Percentiles rank a stretch among this genome's conserved stretches.
phyloP scores from a whole-genome alignment of 2,113 vertebrate species.

The Colaptes auratus region DNA sequence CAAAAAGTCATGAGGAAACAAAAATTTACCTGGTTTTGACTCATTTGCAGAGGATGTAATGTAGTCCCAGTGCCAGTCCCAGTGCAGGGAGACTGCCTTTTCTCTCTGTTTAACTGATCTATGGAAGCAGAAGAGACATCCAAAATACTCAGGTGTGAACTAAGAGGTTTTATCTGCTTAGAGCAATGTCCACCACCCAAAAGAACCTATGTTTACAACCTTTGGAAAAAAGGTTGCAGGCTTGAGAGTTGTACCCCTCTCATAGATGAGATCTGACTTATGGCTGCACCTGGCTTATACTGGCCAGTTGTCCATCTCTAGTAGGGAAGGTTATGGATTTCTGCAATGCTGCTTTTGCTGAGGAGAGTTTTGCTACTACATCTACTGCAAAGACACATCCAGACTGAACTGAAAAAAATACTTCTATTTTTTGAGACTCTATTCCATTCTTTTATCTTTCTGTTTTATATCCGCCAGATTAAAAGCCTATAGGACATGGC shows the following conservation, averaged over 20 bases:
- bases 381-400: background rate
- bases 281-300: background rate
- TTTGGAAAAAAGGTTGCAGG: background rate
- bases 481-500: background rate
- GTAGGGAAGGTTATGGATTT: background rate
- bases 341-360: background rate
- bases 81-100: background rate
- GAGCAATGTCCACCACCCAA: background rate
- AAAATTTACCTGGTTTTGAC: background rate
- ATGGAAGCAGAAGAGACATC: background rate
- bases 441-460: background rate
- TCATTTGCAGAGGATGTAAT: background rate
- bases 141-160: background rate
- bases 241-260: background rate
- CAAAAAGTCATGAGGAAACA: background rate
- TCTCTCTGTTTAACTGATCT: background rate
- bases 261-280: background rate
- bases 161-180: background rate
- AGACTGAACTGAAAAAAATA: background rate
- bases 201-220: fast-evolving
- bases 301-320: background rate
- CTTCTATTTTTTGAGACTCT: background rate
- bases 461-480: background rate
- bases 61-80: background rate
- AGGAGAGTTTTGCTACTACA: background rate